Evolutionary conservation across 2,113 vertebrate genomes (phyloP).

Genomic region (Lutjanus erythropterus): DNA sequence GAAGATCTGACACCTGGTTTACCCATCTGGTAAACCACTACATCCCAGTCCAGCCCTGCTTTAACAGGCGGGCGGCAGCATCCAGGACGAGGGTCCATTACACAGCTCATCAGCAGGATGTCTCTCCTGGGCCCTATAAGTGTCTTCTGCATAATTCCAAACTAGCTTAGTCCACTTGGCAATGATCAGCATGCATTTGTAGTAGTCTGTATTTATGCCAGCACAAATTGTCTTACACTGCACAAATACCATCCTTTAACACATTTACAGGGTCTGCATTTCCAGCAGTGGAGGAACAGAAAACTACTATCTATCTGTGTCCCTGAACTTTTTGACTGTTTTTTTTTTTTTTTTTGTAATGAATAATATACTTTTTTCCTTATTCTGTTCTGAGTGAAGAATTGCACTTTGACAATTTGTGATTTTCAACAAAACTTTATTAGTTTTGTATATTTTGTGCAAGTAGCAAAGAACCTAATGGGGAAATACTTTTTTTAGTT

Average conservation of each 20-base stretch:
- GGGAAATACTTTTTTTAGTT: not conserved
- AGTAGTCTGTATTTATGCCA: constrained; percentile 28
- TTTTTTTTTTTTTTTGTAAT: not conserved
- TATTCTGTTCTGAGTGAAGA: not conserved
- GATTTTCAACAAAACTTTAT: not conserved
- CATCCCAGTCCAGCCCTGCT: not conserved
- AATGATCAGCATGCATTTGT: constrained; percentile 33
- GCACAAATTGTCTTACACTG: constrained; percentile 10
- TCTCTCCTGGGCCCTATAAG: constrained; percentile 41
- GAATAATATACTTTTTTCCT: not conserved
- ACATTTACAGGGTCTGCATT: constrained; percentile 1
- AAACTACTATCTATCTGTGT: not conserved
- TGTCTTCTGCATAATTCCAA: constrained; percentile 46
- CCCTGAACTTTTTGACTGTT: not conserved
- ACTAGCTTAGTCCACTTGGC: constrained; percentile 44
- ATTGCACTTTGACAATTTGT: not conserved
- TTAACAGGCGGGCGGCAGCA: not conserved
- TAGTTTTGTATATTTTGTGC: not conserved
- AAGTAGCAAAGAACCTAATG: not conserved
- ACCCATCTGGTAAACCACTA: not conserved
- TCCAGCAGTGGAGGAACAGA: not conserved
- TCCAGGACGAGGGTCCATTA: constrained; percentile 40
- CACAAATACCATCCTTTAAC: constrained; percentile 14
- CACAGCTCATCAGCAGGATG: constrained; percentile 46
- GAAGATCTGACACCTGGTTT: not conserved